Percentiles rank a stretch among this genome's conserved stretches.
Evolutionary conservation across 1,140 invertebrate genomes (phyloP).

Genomic region (Pseudobourletiella spinata): DNA sequence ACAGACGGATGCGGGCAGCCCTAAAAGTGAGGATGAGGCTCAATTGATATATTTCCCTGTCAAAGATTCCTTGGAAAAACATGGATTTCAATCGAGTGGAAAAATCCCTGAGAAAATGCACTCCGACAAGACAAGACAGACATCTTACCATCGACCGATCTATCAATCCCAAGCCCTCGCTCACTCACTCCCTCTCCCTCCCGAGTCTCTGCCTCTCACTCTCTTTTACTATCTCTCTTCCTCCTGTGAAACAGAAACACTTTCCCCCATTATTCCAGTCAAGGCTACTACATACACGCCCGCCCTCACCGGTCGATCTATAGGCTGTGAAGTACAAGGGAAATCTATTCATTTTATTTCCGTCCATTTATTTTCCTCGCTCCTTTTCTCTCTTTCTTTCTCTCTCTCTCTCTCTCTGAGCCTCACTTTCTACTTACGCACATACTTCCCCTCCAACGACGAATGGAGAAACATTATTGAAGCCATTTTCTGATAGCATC

Average conservation of each 20-base stretch:
- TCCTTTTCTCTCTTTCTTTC: slow-evolving; percentile 2
- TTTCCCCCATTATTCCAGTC: too few species aligned
- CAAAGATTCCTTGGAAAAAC: slow-evolving; percentile 29
- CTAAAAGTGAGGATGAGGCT: too few species aligned
- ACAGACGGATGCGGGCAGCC: too few species aligned
- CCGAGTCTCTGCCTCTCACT: neutral
- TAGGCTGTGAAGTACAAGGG: neutral
- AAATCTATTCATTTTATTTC: neutral
- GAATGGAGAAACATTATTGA: too few species aligned
- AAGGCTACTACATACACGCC: neutral
- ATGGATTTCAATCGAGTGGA: slow-evolving; percentile 33
- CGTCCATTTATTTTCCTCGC: neutral
- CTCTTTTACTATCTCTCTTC: neutral
- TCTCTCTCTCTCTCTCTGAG: neutral
- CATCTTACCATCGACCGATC: neutral
- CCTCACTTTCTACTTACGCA: too few species aligned
- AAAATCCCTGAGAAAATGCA: slow-evolving; percentile 27
- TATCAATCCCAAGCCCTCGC: slow-evolving; percentile 10
- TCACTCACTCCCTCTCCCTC: neutral
- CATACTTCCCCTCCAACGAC: too few species aligned
- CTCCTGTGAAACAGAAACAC: too few species aligned
- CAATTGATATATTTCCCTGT: slow-evolving; percentile 28
- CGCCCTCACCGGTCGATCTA: neutral
- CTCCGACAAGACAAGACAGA: slow-evolving; percentile 23
- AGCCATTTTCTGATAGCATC: too few species aligned